Percentiles rank a stretch among this genome's conserved stretches.
Conservation (phyloP, 1,140 invertebrate species). For the Drosophila micromelanica region DNA sequence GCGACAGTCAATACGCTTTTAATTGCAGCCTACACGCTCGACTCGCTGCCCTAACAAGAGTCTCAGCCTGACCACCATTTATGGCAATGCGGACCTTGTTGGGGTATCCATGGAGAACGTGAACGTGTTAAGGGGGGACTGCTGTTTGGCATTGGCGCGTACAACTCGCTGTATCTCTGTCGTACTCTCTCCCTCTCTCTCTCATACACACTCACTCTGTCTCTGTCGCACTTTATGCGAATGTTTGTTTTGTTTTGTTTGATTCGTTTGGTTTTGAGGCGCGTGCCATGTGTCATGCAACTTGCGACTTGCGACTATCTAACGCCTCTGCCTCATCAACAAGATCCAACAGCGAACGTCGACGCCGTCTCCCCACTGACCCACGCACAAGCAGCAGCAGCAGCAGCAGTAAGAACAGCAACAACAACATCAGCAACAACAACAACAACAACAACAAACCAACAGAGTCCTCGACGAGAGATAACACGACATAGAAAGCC, state of each 20-base stretch:
- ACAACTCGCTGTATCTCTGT: too few species aligned
- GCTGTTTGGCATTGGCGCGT: constrained; percentile 61
- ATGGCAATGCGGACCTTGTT: constrained; percentile 71
- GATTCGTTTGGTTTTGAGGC: constrained; percentile 57
- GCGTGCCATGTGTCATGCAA: constrained; percentile 81
- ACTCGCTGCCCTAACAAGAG: constrained; percentile 70
- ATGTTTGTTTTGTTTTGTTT: constrained; percentile 31
- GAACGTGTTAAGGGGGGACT: constrained; percentile 1
- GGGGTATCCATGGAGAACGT: constrained; percentile 32
- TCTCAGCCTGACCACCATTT: constrained; percentile 66
- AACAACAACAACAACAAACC: constrained; percentile 35
- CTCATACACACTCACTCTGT: too few species aligned
- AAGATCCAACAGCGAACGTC: constrained; percentile 43
- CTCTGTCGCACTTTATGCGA: not conserved
- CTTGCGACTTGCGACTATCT: constrained; percentile 76
- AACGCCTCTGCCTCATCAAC: constrained; percentile 81
- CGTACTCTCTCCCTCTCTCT: not conserved
- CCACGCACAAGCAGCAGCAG: constrained; percentile 54
- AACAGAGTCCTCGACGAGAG: constrained; percentile 68
- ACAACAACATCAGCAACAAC: constrained; percentile 11
- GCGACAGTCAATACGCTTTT: constrained; percentile 76
- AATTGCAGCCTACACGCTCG: constrained; percentile 66
- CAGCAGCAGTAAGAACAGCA: constrained; percentile 24
- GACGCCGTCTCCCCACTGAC: constrained; percentile 65
- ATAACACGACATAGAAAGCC: constrained; percentile 72